Evolutionary conservation across 2,113 vertebrate genomes (phyloP).

Genomic region (Paramormyrops kingsleyae): DNA sequence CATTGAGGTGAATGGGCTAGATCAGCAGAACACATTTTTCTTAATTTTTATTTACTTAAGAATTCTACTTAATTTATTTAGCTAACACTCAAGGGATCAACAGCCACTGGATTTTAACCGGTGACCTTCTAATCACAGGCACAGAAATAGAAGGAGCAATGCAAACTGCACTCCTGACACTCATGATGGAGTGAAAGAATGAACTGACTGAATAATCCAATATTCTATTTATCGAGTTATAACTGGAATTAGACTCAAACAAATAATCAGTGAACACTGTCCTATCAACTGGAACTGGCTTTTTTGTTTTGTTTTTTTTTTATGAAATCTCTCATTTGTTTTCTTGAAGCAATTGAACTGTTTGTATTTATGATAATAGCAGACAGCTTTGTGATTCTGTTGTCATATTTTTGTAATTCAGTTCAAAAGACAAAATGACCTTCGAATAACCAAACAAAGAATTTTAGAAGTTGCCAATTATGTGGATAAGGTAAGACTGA

Average conservation of each 20-base stretch:
- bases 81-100: neutral
- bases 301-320: neutral
- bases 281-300: neutral
- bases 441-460: conserved; percentile 75
- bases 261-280: neutral
- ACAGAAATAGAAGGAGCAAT: neutral
- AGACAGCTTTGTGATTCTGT: conserved; percentile 19
- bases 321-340: neutral
- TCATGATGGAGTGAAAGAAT: neutral
- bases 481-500: conserved; percentile 80
- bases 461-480: conserved; percentile 89
- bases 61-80: neutral
- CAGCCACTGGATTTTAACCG: neutral
- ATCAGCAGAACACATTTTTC: neutral
- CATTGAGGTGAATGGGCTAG: neutral
- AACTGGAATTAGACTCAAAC: neutral
- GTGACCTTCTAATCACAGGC: neutral
- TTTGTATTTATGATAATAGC: conserved; percentile 15
- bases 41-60: too few relatives aligned
- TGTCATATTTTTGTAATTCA: conserved; percentile 43
- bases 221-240: neutral
- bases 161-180: neutral
- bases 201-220: neutral
- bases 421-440: conserved; percentile 77
- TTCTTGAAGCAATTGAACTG: neutral